Evolutionary conservation across 2,888 invertebrate genomes (phyloP).

Genomic region (Trissolcus brochymenae): DNA sequence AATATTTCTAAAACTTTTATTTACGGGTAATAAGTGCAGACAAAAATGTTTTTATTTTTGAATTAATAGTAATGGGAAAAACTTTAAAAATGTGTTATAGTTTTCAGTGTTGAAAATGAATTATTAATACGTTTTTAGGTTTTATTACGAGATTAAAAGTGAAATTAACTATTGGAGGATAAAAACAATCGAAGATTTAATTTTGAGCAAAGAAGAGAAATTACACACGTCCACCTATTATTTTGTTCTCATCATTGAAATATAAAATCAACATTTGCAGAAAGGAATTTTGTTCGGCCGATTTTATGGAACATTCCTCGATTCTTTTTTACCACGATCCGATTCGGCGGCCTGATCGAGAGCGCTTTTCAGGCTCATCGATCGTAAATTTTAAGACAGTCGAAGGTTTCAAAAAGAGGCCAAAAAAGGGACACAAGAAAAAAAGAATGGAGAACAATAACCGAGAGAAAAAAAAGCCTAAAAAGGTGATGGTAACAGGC

Average conservation of each 20-base stretch:
- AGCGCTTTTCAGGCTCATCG: conserved; percentile 48
- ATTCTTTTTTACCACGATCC: conserved; percentile 39
- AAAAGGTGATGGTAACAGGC: conserved; percentile 14
- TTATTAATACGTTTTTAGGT: too few relatives aligned
- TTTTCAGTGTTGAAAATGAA: too few relatives aligned
- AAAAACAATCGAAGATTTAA: conserved; percentile 24
- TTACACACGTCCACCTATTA: conserved; percentile 42
- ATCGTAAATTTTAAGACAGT: conserved; percentile 53
- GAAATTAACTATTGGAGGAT: too few relatives aligned
- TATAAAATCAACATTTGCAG: conserved; percentile 49
- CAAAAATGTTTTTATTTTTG: too few relatives aligned
- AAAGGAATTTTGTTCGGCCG: conserved; percentile 25
- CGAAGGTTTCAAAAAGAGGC: conserved; percentile 30
- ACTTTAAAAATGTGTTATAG: too few relatives aligned
- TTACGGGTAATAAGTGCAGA: too few relatives aligned
- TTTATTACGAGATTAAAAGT: too few relatives aligned
- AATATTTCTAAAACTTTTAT: too few relatives aligned
- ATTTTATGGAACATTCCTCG: conserved; percentile 45
- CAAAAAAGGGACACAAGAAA: conserved; percentile 10
- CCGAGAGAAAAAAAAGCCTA: conserved; percentile 9
- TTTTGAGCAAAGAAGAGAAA: conserved; percentile 37
- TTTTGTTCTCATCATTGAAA: conserved; percentile 42
- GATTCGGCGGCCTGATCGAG: conserved; percentile 46
- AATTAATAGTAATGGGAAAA: too few relatives aligned
- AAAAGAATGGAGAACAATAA: conserved; percentile 4